Base-by-base conservation (phyloP, 1,140 invertebrate genomes). In the Forficula auricularia region DNA sequence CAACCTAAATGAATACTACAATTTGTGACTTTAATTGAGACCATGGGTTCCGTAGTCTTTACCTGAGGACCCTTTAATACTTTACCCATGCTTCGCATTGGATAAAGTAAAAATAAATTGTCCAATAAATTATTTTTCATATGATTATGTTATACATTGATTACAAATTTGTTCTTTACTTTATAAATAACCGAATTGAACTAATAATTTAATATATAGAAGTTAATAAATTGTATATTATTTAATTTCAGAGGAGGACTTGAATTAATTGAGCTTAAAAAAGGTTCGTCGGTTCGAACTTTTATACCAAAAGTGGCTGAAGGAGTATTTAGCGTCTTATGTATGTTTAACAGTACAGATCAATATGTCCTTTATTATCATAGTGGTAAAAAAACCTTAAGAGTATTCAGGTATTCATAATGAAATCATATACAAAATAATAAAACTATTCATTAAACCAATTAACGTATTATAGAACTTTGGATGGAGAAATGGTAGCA, bases 291-390 rank as follows among this genome's bases (percentile, higher is more conserved):
- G 0, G 75, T 86, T 0, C 77, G 79, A 55, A 88, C 82, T 1
- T 82, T 90, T 38, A 91, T 96, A 46, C 83, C 85, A 1, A 76
- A 82, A 60, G 80, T 95, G 0, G 90, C 91, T 7, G 92, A 98
- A 63, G 94, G 94, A 2, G 91, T 98, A 0, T 97, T 97, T 58
- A 88, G 82, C 10, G 87, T 97, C 16, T 85, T 90, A 48, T 87
- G 86, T 37, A 77, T 85, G 63, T 98, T 98, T 57, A 95, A 89
- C 31, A 79, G 79, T 48, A 91, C 82, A 8, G 88, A 96, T 53
- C 79, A 91, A 50, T 95, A 98, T 53, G 90, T 97, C 3, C 68
- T 96, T 2, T 98, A 98, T 59, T 97, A 97, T 53, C 91, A 97
- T 57, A 90, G 86, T 50, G 87, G 87, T 7, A 75, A 82, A 48